Percentiles rank a stretch among this genome's conserved stretches.
Evolutionary conservation across 2,113 vertebrate species (phyloP).

Genomic region (Edolisoma coerulescens): DNA sequence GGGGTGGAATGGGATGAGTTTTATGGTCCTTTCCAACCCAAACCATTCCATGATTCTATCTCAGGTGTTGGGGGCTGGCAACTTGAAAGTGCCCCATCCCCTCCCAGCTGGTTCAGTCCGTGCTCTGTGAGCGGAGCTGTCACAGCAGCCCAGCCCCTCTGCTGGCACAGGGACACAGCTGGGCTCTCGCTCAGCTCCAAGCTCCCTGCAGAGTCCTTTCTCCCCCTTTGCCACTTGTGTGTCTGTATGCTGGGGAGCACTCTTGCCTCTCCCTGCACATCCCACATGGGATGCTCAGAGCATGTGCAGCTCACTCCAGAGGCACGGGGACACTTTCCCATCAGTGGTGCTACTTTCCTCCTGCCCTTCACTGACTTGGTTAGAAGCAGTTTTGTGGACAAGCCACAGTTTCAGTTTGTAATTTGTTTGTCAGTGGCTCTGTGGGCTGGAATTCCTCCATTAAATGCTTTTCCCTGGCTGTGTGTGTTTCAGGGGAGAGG

Average conservation of each 20-base stretch:
- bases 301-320: rapidly evolving
- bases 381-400: neutral
- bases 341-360: neutral
- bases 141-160: neutral
- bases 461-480: neutral
- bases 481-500: neutral
- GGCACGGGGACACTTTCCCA: neutral
- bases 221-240: rapidly evolving
- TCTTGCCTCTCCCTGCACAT: neutral
- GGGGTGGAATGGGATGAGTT: neutral
- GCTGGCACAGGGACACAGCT: neutral
- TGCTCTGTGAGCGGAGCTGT: neutral
- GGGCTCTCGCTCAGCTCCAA: neutral
- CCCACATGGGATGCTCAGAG: neutral
- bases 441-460: neutral
- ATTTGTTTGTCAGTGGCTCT: neutral
- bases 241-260: neutral
- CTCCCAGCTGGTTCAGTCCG: neutral
- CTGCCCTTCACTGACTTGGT: rapidly evolving
- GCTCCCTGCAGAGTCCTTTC: neutral
- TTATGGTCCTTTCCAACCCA: neutral
- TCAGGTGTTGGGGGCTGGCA: neutral
- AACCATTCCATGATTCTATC: neutral
- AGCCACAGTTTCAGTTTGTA: neutral
- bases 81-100: neutral